Evolutionary conservation across 2,113 vertebrate genomes (phyloP), one percentile per base, ranked within the genome.

Genomic region (Muntiacus muntjak): DNA sequence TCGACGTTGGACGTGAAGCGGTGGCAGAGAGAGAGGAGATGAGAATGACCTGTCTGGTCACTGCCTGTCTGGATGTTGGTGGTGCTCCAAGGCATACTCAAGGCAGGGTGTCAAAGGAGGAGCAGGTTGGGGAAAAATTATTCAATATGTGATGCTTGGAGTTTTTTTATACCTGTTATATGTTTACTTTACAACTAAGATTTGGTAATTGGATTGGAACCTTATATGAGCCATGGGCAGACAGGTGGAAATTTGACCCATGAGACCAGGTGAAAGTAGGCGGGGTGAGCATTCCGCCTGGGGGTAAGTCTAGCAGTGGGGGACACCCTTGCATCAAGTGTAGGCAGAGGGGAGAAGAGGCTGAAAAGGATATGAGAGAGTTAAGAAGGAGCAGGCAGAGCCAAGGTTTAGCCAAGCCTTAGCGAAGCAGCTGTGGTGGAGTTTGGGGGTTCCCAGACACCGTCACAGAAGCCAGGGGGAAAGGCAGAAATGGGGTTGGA

Each of bases 51-150:
- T 58, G 58, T 74, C 33, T 67, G 30, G 21, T 57, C 7, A 16
- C 40, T 89, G 52, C 7, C 76, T 3, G 0, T 25, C 60, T 43
- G 9, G 33, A 12, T 30, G 40, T 55, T 0, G 0, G 43, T 7
- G 55, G 62, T 94, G 26, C 40, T 40, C 21, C 47, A 28, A 33
- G 67, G 82, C 71, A 76, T 43, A 76, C 23, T 50, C 50, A 86
- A 62, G 52, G 30, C 43, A 92, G 25, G 12, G 28, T 92, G 55
- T 64, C 23, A 74, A 92, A 71, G 43, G n/a, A 26, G 54, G 33
- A 71, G 11, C 5, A 28, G 47, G 9, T 58, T 81, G 40, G 78
- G 40, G 78, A 45, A 62, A 87, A 30, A 71, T 58, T 7, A 14
- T 71, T 84, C 36, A 11, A 12, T 87, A 33, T 89, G 2, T 58